phyloP scores from a whole-genome alignment of 2,888 invertebrate genomes.

The Gonocerus acuteangulatus region DNA sequence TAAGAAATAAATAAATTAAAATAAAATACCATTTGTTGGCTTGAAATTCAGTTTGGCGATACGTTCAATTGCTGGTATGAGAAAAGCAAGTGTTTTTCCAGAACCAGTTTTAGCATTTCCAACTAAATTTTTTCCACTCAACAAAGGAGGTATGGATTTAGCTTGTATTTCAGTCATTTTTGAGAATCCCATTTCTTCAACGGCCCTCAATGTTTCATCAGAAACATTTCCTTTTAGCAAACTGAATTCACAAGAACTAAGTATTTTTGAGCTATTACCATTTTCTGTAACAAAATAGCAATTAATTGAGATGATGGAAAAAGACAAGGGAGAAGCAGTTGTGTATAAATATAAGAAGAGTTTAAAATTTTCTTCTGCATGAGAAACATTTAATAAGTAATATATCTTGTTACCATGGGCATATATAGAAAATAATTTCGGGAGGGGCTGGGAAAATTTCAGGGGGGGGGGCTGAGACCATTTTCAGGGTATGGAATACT shows the following conservation, averaged over 20 bases:
- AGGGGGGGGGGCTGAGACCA: too few relatives aligned
- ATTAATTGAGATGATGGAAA: too few relatives aligned
- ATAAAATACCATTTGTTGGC: slow-evolving; percentile 75
- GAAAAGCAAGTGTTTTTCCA: slow-evolving; percentile 91
- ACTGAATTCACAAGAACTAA: slow-evolving; percentile 49
- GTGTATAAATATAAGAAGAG: too few relatives aligned
- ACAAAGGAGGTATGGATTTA: slow-evolving; percentile 74
- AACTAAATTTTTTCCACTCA: slow-evolving; percentile 87
- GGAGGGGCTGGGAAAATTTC: too few relatives aligned
- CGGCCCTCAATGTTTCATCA: slow-evolving; percentile 72
- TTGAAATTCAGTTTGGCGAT: slow-evolving; percentile 83
- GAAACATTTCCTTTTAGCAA: slow-evolving; percentile 60
- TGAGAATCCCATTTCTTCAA: slow-evolving; percentile 85
- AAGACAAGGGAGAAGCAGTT: too few relatives aligned
- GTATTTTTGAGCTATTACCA: slow-evolving; percentile 52
- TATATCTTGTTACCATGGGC: too few relatives aligned
- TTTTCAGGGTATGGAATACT: too few relatives aligned
- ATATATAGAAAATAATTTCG: too few relatives aligned
- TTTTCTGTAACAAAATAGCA: slow-evolving; percentile 51
- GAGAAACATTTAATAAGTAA: too few relatives aligned
- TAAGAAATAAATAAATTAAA: background rate
- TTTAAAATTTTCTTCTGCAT: too few relatives aligned
- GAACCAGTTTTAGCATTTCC: slow-evolving; percentile 95
- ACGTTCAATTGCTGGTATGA: slow-evolving; percentile 90
- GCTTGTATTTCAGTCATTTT: slow-evolving; percentile 94